These are phyloP conservation scores for Cryptotis parvus DNA, from an alignment of 2,113 vertebrate genomes.

Conservation along the genomic window DNA sequence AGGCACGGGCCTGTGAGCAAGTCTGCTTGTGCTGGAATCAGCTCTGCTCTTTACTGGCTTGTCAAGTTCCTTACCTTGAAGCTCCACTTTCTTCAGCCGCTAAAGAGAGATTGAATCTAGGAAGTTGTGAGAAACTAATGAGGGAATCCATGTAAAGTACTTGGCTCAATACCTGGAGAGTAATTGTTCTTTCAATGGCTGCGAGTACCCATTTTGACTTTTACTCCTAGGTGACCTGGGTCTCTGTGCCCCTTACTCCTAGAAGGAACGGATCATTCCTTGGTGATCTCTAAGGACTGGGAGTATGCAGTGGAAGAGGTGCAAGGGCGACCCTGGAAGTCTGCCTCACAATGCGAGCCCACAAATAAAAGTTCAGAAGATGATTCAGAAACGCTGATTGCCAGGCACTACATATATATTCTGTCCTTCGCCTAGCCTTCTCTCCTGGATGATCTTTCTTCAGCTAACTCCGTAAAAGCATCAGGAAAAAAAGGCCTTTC, in stretches of 20 bases:
- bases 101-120: neutral
- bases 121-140: neutral
- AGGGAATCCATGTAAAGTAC: neutral
- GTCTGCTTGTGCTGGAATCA: neutral
- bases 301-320: neutral
- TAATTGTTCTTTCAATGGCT: neutral
- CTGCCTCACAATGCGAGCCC: neutral
- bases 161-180: neutral
- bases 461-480: neutral
- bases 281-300: neutral
- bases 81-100: slow-evolving; percentile 6
- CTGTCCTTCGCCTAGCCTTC: neutral
- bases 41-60: neutral
- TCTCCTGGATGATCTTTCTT: neutral
- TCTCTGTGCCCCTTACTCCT: neutral
- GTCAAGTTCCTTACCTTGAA: neutral
- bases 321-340: neutral
- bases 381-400: neutral
- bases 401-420: rapidly evolving
- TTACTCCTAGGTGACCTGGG: no score
- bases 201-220: neutral
- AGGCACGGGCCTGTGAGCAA: neutral
- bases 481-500: neutral
- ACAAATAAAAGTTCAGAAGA: neutral
- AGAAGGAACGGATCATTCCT: neutral